phyloP scores from a whole-genome alignment of 2,888 invertebrate species.

The Lasioglossum zephyrum region DNA sequence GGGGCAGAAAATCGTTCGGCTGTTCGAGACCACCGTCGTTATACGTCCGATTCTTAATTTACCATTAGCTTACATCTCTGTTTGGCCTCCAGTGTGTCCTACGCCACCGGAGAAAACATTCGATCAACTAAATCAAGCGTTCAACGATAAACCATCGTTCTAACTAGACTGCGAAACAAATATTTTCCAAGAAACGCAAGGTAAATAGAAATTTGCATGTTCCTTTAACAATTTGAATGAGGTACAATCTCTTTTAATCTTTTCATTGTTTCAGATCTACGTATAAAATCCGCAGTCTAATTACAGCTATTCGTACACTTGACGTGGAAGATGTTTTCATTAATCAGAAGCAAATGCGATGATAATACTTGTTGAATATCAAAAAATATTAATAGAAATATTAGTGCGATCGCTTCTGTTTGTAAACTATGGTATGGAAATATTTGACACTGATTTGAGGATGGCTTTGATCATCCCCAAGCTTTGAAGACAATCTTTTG shows the following conservation, averaged over 20 bases:
- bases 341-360: not conserved
- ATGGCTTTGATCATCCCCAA: not conserved
- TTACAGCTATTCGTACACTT: not conserved
- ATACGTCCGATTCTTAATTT: slow-evolving; percentile 2
- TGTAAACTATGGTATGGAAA: not conserved
- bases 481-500: not conserved
- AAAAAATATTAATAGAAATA: not conserved
- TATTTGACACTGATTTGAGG: not conserved
- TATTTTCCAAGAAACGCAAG: not conserved
- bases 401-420: not conserved
- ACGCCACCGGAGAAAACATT: not conserved
- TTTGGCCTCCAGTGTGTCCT: not conserved
- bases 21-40: not conserved
- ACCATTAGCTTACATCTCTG: not conserved
- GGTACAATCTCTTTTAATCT: not conserved
- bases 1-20: not conserved
- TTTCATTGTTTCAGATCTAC: not conserved
- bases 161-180: not conserved
- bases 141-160: not conserved
- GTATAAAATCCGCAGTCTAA: not conserved
- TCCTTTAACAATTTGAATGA: not conserved
- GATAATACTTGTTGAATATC: not conserved
- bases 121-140: not conserved
- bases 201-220: not conserved
- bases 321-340: not conserved